A percentile compares a stretch with the other conserved stretches of the same genome.
Evolutionary conservation across 2,888 invertebrate species (phyloP).

Genomic region (Limnephilus marmoratus): DNA sequence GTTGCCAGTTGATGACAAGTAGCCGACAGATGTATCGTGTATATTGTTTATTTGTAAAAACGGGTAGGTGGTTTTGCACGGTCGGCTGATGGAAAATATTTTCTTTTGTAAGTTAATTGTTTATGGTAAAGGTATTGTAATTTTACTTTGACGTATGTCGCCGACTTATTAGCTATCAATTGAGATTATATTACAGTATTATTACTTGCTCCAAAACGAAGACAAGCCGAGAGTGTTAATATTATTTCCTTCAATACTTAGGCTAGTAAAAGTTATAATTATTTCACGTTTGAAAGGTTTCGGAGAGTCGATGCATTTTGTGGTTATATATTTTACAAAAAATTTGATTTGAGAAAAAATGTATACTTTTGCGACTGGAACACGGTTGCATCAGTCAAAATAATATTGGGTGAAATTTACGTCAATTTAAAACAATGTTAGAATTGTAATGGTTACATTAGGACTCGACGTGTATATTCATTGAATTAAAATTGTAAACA

Average conservation of each 20-base stretch:
- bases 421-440: conserved; percentile 29
- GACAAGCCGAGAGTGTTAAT: not conserved
- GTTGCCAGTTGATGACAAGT: not conserved
- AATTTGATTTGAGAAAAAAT: not conserved
- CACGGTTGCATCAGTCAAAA: not conserved
- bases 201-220: conserved; percentile 7
- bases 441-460: conserved; percentile 4
- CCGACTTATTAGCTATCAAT: conserved; percentile 24
- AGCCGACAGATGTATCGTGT: too few species aligned
- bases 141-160: not conserved
- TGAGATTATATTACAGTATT: conserved; percentile 46
- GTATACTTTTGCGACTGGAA: not conserved
- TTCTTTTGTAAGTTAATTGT: conserved; percentile 33
- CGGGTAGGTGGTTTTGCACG: not conserved
- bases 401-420: conserved; percentile 18
- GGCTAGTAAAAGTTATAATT: not conserved
- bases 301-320: not conserved
- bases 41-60: not conserved
- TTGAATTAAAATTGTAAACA: conserved; percentile 21
- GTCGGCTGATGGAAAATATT: conserved; percentile 11
- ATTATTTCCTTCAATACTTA: not conserved
- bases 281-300: not conserved
- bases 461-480: conserved; percentile 3
- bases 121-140: conserved; percentile 10
- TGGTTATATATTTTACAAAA: not conserved